Base-by-base conservation (phyloP, 1,140 invertebrate species). In the Cyphomyrmex costatus region DNA sequence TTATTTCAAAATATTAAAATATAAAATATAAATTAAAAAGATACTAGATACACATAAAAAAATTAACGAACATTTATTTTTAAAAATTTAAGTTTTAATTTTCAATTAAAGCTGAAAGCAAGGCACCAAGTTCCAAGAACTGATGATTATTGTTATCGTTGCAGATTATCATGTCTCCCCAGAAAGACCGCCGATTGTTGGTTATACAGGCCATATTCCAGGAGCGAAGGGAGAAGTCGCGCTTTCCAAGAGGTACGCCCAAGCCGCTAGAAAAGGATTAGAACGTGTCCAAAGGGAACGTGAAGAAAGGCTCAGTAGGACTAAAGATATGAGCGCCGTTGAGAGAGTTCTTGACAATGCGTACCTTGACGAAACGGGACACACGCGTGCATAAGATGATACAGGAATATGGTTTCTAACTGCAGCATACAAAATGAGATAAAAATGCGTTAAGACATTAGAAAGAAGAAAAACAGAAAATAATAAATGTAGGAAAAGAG, bases 141-240 rank as follows among this genome's bases (percentile, higher is more conserved):
- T 51, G 42, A 49, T 33, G 4, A 80, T 33, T 33, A 36, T 68
- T 56, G 56, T 30, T 56, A 65, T 86, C 74, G 60, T 88, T 86
- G 77, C 94, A 97, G 97, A 96, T 87, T 96, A 96, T 92, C 95
- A 96, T 92, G 96, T 97, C 88, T 97, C 97, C 12, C 96, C 97
- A 0, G 96, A 97, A 91, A 96, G 95, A 88, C 97, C 97, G 27
- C 97, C 97, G 33, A 97, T 97, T 82, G 96, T 97, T 1, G 97
- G 97, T 1, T 97, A 97, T 90, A 97, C 97, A 0, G 97, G 97
- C 36, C 97, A 97, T 90, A 97, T 97, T 65, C 97, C 97, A 27
- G 94, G 96, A 58, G 96, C 97, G 7, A 97, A 96, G 88, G 96
- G 96, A 6, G 96, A 97, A 91, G 96, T 96, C 6, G 97, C 96